Percentiles rank a stretch among this genome's conserved stretches.
Evolutionary conservation across 2,888 invertebrate genomes (phyloP).

Genomic region (Gonocerus acuteangulatus): DNA sequence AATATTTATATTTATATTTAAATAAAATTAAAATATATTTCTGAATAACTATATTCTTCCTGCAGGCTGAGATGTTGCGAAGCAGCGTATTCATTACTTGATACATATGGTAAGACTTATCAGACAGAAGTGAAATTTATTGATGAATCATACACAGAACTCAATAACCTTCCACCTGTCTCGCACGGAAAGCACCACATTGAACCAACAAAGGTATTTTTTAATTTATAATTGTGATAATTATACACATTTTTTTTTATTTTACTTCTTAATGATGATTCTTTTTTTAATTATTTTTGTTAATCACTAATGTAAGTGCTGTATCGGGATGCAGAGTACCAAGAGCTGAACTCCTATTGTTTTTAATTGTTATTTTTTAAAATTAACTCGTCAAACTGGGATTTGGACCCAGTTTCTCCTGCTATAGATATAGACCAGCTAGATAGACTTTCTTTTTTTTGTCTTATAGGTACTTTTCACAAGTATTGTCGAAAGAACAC

Average conservation of each 20-base stretch:
- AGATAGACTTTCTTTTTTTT: too few relatives aligned
- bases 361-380: too few relatives aligned
- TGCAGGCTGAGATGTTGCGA: slow-evolving; percentile 84
- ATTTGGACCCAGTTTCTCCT: too few relatives aligned
- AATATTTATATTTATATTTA: background rate
- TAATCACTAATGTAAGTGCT: too few relatives aligned
- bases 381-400: too few relatives aligned
- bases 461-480: slow-evolving; percentile 91
- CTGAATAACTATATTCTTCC: background rate
- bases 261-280: slow-evolving; percentile 27
- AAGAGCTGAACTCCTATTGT: too few relatives aligned
- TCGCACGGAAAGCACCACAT: slow-evolving; percentile 64
- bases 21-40: background rate
- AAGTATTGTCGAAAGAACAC: slow-evolving; percentile 84
- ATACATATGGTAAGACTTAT: slow-evolving; percentile 81
- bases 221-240: too few relatives aligned
- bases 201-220: slow-evolving; percentile 66
- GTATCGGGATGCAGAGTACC: too few relatives aligned
- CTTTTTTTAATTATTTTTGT: slow-evolving; percentile 2
- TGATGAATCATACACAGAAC: slow-evolving; percentile 72
- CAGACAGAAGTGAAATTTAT: slow-evolving; percentile 84
- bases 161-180: slow-evolving; percentile 65
- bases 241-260: slow-evolving; percentile 28
- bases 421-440: too few relatives aligned
- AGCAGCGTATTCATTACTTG: slow-evolving; percentile 80